These are phyloP conservation scores for Dolichopus griseipennis DNA, from an alignment of 2,888 invertebrate species.

Conservation along the genomic window DNA sequence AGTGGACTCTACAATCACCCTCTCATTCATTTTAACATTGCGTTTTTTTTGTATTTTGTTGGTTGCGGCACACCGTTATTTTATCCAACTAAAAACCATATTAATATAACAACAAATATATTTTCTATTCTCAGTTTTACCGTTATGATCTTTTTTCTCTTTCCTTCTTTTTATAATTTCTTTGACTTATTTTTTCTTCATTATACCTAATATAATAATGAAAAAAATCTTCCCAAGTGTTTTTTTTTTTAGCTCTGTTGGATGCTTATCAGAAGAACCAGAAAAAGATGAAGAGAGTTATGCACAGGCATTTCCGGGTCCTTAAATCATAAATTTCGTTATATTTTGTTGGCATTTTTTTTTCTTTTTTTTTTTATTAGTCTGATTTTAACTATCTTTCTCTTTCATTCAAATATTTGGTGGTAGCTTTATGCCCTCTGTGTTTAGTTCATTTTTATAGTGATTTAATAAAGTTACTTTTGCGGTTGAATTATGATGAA, in stretches of 20 bases:
- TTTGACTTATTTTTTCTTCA: background rate
- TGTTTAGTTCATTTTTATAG: background rate
- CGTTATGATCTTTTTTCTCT: background rate
- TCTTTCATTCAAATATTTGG: too few species aligned
- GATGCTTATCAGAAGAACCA: background rate
- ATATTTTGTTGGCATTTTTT: too few species aligned
- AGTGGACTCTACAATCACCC: too few species aligned
- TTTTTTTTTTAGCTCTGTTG: background rate
- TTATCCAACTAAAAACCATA: too few species aligned
- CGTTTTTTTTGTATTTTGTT: background rate
- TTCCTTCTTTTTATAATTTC: background rate
- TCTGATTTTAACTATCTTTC: too few species aligned
- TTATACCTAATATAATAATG: background rate
- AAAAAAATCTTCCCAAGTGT: background rate
- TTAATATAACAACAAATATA: too few species aligned
- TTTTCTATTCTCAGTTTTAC: too few species aligned
- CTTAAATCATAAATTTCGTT: background rate
- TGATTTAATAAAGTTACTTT: background rate
- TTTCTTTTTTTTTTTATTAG: too few species aligned
- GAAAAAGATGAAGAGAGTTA: background rate
- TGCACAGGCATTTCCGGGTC: background rate
- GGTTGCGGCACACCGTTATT: too few species aligned
- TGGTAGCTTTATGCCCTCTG: too few species aligned
- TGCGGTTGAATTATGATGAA: background rate
- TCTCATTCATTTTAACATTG: background rate